Evolutionary conservation across 2,797 vertebrate species (phyloP), one percentile per base, ranked within the genome.

Genomic region (Vipera ursinii): DNA sequence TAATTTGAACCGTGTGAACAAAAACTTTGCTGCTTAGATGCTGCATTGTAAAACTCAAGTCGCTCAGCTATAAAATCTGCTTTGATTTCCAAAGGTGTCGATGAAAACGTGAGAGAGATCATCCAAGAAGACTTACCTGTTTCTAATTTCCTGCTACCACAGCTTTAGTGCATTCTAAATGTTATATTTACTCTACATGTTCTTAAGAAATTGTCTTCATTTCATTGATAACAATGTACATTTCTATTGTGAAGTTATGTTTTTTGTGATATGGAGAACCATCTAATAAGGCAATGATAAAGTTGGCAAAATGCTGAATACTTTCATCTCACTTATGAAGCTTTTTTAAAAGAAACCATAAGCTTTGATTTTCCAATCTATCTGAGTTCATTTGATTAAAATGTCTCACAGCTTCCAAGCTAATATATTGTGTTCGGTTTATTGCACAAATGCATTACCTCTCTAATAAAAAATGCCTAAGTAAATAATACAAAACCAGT

Each of bases 21-120:
- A 48, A 55, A 89, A 7, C 4, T 2, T 5, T 10, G n/a, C 65
- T 78, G 44, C 17, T 3, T 44, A 44, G 38, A 44, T 82, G 38
- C 0, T 9, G 20, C 73, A 82, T 20, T 44, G 22, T 22, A 82
- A 22, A 82, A n/a, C 14, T 56, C 15, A 78, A 38, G 22, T 51
- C 12, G 13, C 17, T 53, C 2, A 86, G 15, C 6, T 69, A 12
- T 86, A 90, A 88, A 56, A 78, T 61, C 15, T 88, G 69, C 61
- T 93, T 9, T 93, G 88, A 59, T 93, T 82, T 56, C 13, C 44
- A 44, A 82, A 93, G 92, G 92, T 88, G 65, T 63, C 48, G 26
- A 24, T 32, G 78, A 55, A 28, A 90, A 63, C 14, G 28, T 87
- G 24, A 87, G 61, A 93, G n/a, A 93, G n/a, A 10, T 61, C 48